Base-by-base conservation (phyloP, 2,797 vertebrate species). In the Macropodus opercularis region DNA sequence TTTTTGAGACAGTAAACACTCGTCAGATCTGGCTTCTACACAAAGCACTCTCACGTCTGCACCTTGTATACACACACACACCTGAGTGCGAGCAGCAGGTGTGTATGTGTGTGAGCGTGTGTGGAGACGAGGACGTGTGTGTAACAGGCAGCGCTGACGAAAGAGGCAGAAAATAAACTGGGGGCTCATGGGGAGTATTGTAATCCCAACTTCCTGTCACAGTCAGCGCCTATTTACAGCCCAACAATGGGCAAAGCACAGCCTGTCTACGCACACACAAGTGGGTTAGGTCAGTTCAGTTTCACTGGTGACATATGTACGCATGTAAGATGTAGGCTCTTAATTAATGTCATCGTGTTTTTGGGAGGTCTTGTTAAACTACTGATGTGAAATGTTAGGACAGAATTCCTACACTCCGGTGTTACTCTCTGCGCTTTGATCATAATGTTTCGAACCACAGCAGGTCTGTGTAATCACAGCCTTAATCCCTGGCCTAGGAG, bases 201-300 rank as follows among this genome's bases (percentile, higher is more conserved):
- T 90, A 90, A 89, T 91, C 86, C 77, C 36, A 59, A 89, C 85
- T 92, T 92, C 89, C 89, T 91, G 87, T 91, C 84, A 87, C 81
- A 83, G 87, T 88, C 83, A 55, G 86, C 68, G 77, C 86, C 90
- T 89, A 90, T 90, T 91, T 90, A 89, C 83, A 80, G 79, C 75
- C 49, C 81, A 84, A 90, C 89, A 90, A 89, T 89, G 72, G 85
- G 76, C 75, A 75, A 79, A 67, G 74, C 85, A 69, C 68, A 78
- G 84, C 39, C 79, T 72, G 76, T 75, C 55, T 73, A 75, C 65
- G 7, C 67, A 73, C 27, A 57, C 66, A 57, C 59, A 27, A 60
- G 42, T 8, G 6, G 51, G 40, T 75, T 64, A 60, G 52, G 72
- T 70, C 26, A 59, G 63, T 75, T 77, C 32, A 40, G 57, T 70